Conservation (phyloP, 2,888 invertebrate species). For the Rotaria magnacalcarata region DNA sequence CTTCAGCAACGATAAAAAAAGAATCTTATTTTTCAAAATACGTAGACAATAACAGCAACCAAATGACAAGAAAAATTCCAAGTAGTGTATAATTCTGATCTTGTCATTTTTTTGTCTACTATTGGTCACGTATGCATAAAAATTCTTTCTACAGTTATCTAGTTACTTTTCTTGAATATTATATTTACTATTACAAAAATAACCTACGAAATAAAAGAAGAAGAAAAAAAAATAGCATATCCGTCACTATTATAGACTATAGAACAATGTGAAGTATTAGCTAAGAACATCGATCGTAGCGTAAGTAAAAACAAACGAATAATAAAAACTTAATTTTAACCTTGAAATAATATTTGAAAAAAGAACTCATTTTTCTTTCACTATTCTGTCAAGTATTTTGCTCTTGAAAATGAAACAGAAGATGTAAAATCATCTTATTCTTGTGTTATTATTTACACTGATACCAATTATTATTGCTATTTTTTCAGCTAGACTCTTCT, state of each 20-base stretch:
- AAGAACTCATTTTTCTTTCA: neutral
- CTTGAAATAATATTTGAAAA: neutral
- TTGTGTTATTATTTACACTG: no score
- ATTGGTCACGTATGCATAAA: neutral
- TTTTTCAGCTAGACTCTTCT: no score
- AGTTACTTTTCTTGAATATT: neutral
- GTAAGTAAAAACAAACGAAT: no score
- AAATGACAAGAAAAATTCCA: neutral
- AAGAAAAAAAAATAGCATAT: neutral
- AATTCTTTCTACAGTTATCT: neutral
- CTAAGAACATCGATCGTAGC: no score
- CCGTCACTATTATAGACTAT: no score
- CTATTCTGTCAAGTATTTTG: neutral
- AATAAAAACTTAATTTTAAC: no score
- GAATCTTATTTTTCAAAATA: no score
- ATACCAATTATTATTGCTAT: no score
- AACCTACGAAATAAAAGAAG: neutral
- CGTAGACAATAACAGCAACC: neutral
- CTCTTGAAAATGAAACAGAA: neutral
- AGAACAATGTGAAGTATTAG: no score
- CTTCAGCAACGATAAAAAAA: no score
- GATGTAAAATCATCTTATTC: neutral
- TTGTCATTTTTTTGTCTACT: neutral
- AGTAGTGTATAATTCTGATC: neutral
- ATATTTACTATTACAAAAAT: neutral